Base-by-base conservation (phyloP, 2,888 invertebrate species). In the Nymphalis urticae region DNA sequence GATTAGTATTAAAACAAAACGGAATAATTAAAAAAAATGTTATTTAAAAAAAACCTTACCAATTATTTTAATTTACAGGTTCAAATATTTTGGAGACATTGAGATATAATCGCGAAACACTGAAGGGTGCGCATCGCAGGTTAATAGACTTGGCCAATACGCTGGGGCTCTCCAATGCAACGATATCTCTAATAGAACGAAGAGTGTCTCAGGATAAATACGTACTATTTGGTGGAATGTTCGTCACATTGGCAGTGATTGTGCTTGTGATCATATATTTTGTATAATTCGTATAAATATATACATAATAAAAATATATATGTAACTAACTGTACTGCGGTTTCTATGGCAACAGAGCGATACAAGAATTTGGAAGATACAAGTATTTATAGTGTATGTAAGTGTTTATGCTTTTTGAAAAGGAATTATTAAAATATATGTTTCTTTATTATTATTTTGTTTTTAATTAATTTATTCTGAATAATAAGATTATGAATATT, bases 121-220 rank as follows among this genome's bases (percentile, higher is more conserved):
- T 99, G 56, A 98, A 98, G 85, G 97, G 97, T 1, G 97, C 98
- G 0, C 97, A 97, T 73, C 95, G 95, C 77, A 94, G 96, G 72
- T 94, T 99, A 70, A 94, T 98, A 76, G 97, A 98, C 80, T 95
- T 99, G 84, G 97, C 97, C 13, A 98, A 97, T 86, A 97, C 97
- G 0, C 91, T 99, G 17, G 99, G 99, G 0, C 91, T 99, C 62
- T 98, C 98, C 9, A 98, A 98, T 84, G 97, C 98, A 10, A 98
- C 98, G 0, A 98, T 99, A 95, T 95, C 97, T 74, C 92, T 98
- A 51, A 98, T 99, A 76, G 98, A 99, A 82, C 94, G 96, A 66
- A 90, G 99, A 76, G 96, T 96, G 9, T 92, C 94, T 1, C 97
- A 98, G 82, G 99, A 99, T 86, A 98, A 97, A 85, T 96, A 96